phyloP scores from a whole-genome alignment of 1,140 invertebrate species.

The Drosophila subpulchrella region DNA sequence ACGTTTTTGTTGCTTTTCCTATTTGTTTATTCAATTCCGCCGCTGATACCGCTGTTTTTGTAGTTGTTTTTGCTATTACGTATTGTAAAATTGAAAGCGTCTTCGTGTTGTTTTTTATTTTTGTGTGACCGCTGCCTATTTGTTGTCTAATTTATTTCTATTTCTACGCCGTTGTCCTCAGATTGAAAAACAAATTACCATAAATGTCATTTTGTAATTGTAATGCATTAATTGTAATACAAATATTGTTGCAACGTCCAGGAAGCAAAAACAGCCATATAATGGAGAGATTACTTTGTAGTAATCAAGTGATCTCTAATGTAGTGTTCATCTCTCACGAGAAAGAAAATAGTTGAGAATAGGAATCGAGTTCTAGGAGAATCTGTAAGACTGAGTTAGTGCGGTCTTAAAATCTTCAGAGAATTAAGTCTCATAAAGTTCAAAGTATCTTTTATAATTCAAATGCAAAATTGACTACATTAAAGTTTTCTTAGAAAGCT shows the following conservation, averaged over 20 bases:
- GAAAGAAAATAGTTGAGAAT: not conserved
- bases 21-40: slow-evolving; percentile 50
- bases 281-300: slow-evolving; percentile 7
- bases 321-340: slow-evolving; percentile 2
- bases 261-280: slow-evolving; percentile 8
- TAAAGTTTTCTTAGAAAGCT: slow-evolving; percentile 5
- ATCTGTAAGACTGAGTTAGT: not conserved
- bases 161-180: slow-evolving; percentile 56
- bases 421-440: not conserved
- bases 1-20: slow-evolving; percentile 43
- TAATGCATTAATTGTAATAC: slow-evolving; percentile 47
- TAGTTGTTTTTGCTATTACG: slow-evolving; percentile 59
- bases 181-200: slow-evolving; percentile 72
- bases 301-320: not conserved
- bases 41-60: slow-evolving; percentile 36
- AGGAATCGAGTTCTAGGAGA: not conserved
- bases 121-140: slow-evolving; percentile 39
- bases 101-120: slow-evolving; percentile 16
- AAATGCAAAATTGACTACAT: not conserved
- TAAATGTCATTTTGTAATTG: slow-evolving; percentile 71
- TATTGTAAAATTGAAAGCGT: slow-evolving; percentile 62
- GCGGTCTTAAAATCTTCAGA: not conserved
- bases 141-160: slow-evolving; percentile 70
- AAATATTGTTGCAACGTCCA: slow-evolving; percentile 42
- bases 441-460: not conserved